These are phyloP conservation scores for Keiferia lycopersicella DNA, from an alignment of 2,888 invertebrate genomes.

Conservation along the genomic window DNA sequence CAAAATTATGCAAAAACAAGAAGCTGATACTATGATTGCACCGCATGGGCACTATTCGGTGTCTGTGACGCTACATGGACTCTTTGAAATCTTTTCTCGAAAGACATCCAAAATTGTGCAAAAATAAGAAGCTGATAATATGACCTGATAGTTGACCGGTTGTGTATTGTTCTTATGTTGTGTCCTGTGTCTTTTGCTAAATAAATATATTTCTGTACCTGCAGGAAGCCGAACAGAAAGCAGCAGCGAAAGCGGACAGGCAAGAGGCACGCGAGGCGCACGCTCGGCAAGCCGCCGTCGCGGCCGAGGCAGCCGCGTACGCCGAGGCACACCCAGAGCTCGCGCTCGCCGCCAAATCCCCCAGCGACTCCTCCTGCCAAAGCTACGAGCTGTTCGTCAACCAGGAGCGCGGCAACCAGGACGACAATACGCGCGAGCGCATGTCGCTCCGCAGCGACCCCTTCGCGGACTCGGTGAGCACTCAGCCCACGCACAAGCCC, in stretches of 20 bases:
- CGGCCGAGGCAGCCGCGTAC: constrained; percentile 83
- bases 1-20: neutral
- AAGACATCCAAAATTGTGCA: neutral
- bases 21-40: no score
- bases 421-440: constrained; percentile 94
- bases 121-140: neutral
- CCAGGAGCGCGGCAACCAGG: constrained; percentile 92
- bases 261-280: constrained; percentile 81
- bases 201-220: neutral
- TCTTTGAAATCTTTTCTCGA: no score
- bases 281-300: constrained; percentile 81
- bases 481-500: constrained; percentile 84
- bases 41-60: no score
- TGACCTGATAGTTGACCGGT: no score
- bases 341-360: constrained; percentile 90
- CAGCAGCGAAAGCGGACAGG: constrained; percentile 85
- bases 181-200: no score
- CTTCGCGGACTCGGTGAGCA: constrained; percentile 93
- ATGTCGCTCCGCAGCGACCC: constrained; percentile 95
- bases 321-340: constrained; percentile 83
- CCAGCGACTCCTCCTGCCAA: constrained; percentile 94
- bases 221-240: constrained; percentile 93
- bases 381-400: constrained; percentile 96
- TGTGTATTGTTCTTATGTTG: no score
- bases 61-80: no score